A percentile compares a stretch with the other conserved stretches of the same genome.
Conservation (phyloP, 1,140 invertebrate genomes). For the Trissolcus basalis region DNA sequence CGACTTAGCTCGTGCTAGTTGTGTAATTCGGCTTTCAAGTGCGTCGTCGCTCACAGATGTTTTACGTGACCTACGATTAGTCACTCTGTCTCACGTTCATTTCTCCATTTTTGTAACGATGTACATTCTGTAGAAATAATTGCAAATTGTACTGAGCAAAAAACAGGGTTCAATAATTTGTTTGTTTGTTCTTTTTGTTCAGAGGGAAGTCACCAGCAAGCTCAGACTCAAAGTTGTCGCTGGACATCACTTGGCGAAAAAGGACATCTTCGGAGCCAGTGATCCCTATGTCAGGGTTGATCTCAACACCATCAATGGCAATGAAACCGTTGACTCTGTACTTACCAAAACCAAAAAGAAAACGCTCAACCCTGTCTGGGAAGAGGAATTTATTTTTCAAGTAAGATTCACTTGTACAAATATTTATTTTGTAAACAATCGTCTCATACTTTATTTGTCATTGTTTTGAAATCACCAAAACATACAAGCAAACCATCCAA, state of each 20-base stretch:
- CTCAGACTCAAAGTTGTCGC: constrained; percentile 88
- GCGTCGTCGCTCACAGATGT: constrained; percentile 5
- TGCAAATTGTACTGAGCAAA: no score
- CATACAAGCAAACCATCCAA: no score
- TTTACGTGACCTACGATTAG: background rate
- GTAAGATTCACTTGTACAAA: constrained; percentile 78
- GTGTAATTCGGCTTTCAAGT: constrained; percentile 27
- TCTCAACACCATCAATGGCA: constrained; percentile 87
- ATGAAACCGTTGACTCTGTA: constrained; percentile 92
- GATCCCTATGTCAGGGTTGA: constrained; percentile 98
- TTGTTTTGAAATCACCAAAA: no score
- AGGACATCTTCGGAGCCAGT: constrained; percentile 98
- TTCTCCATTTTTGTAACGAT: background rate
- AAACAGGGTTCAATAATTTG: background rate
- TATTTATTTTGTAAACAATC: constrained; percentile 2
- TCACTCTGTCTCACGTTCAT: background rate
- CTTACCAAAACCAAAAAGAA: constrained; percentile 97
- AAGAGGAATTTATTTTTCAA: constrained; percentile 96
- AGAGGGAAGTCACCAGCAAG: constrained; percentile 85
- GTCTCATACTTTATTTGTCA: background rate
- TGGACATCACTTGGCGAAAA: constrained; percentile 94
- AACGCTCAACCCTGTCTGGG: constrained; percentile 97
- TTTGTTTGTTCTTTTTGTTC: constrained; percentile 67
- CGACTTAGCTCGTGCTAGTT: constrained; percentile 25
- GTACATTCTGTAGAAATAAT: no score